Evolutionary conservation across 2,113 vertebrate species (phyloP), one percentile per base, ranked within the genome.

Genomic region (Montifringilla adamsi): DNA sequence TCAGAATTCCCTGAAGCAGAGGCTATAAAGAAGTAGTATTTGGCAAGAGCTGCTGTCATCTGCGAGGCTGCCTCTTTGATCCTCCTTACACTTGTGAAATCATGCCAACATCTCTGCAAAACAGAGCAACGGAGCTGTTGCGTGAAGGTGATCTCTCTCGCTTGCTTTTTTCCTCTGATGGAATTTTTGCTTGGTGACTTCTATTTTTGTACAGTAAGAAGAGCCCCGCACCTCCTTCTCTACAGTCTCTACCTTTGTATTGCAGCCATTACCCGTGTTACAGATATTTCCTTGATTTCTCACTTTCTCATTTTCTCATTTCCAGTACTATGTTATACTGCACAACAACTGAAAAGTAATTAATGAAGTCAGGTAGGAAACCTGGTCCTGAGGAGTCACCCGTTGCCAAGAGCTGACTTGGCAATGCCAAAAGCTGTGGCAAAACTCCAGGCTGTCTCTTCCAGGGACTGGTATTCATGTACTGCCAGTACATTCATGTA

Each of bases 31-130:
- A 62, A 85, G 53, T 17, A 75, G 43, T 73, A 92, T 93, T 94
- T 96, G 85, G 88, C 92, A 93, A 93, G 89, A 88, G 55, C 72
- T 88, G 49, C 73, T 94, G 88, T 92, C 94, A 90, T 90, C 86
- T 95, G 90, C 72, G 52, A 93, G 72, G 15, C 88, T 88, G 76
- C 68, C 64, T 94, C 88, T 94, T 94, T 95, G 95, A 96, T 96
- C 92, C 88, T 93, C 90, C 91, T 94, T 86, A 84, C 50, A 2
- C 43, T 89, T 69, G 63, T 95, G 94, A 84, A 95, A 96, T 88
- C 83, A 39, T 80, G 94, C 95, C 96, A 95, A 31, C 58, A 79
- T 84, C 86, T 96, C 92, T 92, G 94, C 86, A 86, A 77, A 97
- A 83, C 79, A 93, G 66, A 87, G 37, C 43, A 86, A 33, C 84